These are phyloP conservation scores for Andrena haemorrhoa DNA, from an alignment of 2,888 invertebrate genomes.

Conservation along the genomic window DNA sequence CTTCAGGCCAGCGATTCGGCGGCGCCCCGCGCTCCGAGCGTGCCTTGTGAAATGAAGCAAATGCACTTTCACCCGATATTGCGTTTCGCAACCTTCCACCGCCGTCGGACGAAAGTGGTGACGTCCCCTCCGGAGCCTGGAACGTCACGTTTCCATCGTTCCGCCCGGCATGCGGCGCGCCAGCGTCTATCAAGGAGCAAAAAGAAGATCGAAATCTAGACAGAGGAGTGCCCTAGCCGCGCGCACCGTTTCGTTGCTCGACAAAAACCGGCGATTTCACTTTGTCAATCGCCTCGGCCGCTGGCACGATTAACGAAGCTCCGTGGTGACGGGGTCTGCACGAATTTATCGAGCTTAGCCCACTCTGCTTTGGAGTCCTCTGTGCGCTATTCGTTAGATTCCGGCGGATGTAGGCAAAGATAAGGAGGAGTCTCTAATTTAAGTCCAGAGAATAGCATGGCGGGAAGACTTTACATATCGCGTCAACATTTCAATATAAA, in stretches of 20 bases:
- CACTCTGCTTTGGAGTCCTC: too few relatives aligned
- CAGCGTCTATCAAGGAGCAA: not conserved
- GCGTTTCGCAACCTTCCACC: constrained; percentile 73
- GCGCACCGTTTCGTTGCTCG: not conserved
- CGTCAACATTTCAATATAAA: too few relatives aligned
- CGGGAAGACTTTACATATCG: too few relatives aligned
- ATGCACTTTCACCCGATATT: constrained; percentile 79
- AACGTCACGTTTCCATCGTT: constrained; percentile 39
- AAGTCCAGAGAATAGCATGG: too few relatives aligned
- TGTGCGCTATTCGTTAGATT: too few relatives aligned
- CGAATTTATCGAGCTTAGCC: too few relatives aligned
- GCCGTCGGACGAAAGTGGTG: constrained; percentile 38
- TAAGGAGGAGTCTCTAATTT: too few relatives aligned
- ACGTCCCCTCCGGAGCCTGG: constrained; percentile 41
- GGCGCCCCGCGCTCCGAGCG: constrained; percentile 54
- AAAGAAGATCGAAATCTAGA: not conserved
- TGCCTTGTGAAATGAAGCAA: constrained; percentile 79
- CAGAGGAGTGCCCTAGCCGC: not conserved
- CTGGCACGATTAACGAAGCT: too few relatives aligned
- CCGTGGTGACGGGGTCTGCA: too few relatives aligned
- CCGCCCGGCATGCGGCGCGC: too few relatives aligned
- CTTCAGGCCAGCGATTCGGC: constrained; percentile 57
- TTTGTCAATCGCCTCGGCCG: not conserved
- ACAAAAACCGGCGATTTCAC: not conserved
- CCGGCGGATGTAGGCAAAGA: too few relatives aligned